These are phyloP conservation scores for Zaprionus inermis DNA, from an alignment of 1,140 invertebrate genomes.

Conservation along the genomic window DNA sequence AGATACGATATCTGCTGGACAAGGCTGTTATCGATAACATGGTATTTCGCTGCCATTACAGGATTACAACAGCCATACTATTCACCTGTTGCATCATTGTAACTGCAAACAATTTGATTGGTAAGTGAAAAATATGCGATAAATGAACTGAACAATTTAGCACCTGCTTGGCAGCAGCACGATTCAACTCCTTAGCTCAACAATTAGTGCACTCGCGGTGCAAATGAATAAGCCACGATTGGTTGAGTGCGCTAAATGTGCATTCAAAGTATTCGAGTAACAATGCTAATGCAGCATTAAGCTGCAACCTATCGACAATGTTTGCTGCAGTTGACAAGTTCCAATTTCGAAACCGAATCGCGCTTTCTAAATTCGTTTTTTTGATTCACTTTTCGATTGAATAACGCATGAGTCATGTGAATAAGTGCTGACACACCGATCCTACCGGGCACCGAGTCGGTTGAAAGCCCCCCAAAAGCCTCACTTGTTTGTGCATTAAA, in stretches of 20 bases:
- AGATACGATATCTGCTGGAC: slow-evolving; percentile 93
- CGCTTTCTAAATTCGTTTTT: slow-evolving; percentile 33
- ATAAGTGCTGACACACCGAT: slow-evolving; percentile 32
- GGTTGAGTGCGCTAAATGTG: not conserved
- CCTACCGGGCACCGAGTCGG: too few species aligned
- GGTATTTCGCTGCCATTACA: slow-evolving; percentile 95
- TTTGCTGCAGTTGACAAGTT: slow-evolving; percentile 10
- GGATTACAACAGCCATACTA: slow-evolving; percentile 93
- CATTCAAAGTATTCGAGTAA: slow-evolving; percentile 37
- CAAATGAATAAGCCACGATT: slow-evolving; percentile 41
- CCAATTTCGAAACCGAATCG: slow-evolving; percentile 48
- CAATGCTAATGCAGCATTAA: slow-evolving; percentile 47
- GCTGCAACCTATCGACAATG: not conserved
- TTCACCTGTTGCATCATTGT: slow-evolving; percentile 95
- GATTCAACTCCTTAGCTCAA: not conserved
- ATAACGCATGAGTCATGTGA: slow-evolving; percentile 57
- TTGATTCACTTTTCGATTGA: slow-evolving; percentile 56
- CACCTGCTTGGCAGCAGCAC: slow-evolving; percentile 33
- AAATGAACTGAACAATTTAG: slow-evolving; percentile 22
- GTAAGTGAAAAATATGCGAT: slow-evolving; percentile 86
- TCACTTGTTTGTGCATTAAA: slow-evolving; percentile 47
- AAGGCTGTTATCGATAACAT: slow-evolving; percentile 95
- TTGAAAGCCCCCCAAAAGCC: slow-evolving; percentile 47
- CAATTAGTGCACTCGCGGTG: slow-evolving; percentile 60
- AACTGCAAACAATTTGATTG: slow-evolving; percentile 94